Conservation (phyloP, 2,113 vertebrate species). For the Gallinago undulata region DNA sequence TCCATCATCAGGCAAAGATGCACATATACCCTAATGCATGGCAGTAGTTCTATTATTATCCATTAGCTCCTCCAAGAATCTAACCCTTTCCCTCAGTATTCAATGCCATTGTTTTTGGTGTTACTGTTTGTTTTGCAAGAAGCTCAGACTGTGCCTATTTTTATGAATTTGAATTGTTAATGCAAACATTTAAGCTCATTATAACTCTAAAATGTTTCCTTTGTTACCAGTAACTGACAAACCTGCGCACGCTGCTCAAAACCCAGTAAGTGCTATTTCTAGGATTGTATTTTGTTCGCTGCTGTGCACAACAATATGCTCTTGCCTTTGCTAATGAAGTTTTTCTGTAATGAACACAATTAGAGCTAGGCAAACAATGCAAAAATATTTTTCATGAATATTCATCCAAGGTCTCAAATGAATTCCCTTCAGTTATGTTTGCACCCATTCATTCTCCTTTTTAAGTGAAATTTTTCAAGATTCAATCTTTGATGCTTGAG, state of each 20-base stretch:
- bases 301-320: constrained; percentile 48
- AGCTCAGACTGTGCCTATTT: not conserved
- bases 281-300: constrained; percentile 28
- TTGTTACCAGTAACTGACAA: constrained; percentile 52
- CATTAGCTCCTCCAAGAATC: not conserved
- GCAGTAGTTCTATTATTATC: not conserved
- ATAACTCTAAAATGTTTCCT: constrained; percentile 42
- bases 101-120: not conserved
- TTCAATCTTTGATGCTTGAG: constrained; percentile 20
- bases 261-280: constrained; percentile 34
- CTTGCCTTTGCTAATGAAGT: constrained; percentile 18
- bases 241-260: not conserved
- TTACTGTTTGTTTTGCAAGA: not conserved
- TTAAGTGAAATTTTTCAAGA: not conserved
- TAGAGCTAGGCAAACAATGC: constrained; percentile 56
- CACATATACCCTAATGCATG: not conserved
- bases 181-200: constrained; percentile 44
- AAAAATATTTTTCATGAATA: constrained; percentile 53
- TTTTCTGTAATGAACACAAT: constrained; percentile 63
- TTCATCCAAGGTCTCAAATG: constrained; percentile 23
- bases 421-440: constrained; percentile 1
- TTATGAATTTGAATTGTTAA: constrained; percentile 44
- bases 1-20: not conserved
- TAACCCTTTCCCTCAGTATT: not conserved
- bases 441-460: not conserved